Percentiles rank a stretch among this genome's conserved stretches.
Evolutionary conservation across 2,113 vertebrate species (phyloP).

Genomic region (Gavia stellata): DNA sequence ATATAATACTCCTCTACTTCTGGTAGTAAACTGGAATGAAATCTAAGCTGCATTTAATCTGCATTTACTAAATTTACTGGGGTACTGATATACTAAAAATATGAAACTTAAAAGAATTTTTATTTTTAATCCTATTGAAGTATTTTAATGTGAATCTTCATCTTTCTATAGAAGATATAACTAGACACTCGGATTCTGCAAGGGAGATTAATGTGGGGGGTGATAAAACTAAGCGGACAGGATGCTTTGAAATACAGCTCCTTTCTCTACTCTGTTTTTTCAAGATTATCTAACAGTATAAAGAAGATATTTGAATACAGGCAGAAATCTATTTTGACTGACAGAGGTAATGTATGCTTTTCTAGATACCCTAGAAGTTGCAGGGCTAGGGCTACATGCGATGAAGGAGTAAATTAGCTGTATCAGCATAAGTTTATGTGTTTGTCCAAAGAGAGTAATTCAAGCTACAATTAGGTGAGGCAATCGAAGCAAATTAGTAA

Average conservation of each 20-base stretch:
- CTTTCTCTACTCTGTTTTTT: not conserved
- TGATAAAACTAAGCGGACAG: not conserved
- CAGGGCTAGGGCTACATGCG: not conserved
- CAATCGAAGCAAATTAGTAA: not conserved
- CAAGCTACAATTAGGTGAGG: not conserved
- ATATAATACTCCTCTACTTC: not conserved
- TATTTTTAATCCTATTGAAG: not conserved
- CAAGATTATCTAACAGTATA: not conserved
- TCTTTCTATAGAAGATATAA: not conserved
- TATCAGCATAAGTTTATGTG: not conserved
- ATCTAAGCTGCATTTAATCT: not conserved
- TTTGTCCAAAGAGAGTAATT: not conserved
- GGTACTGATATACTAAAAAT: not conserved
- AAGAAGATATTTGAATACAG: not conserved
- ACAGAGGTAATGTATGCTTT: not conserved
- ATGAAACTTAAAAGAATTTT: not conserved
- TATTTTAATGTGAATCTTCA: not conserved
- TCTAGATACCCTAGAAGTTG: not conserved
- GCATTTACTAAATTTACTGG: not conserved
- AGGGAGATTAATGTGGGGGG: not conserved
- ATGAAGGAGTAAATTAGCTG: not conserved
- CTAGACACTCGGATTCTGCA: not conserved
- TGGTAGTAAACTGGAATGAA: not conserved
- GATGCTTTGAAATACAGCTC: not conserved
- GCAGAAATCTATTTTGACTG: not conserved